Conservation (phyloP, 2,888 invertebrate genomes). For the Agonum fuliginosum region DNA sequence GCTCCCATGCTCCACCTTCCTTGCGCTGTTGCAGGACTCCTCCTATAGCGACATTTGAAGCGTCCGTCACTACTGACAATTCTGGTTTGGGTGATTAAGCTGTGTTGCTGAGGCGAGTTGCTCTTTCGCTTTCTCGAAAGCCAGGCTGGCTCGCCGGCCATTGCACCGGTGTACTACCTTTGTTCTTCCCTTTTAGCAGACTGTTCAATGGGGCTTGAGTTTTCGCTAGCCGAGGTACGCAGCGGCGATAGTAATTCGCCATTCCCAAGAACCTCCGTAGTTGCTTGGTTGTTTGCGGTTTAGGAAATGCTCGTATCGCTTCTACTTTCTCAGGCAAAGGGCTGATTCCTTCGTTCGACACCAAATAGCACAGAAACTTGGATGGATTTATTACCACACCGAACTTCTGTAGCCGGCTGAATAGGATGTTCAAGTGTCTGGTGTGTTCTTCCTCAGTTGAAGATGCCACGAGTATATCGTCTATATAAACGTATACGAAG, state of each 20-base stretch:
- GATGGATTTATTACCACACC: not conserved
- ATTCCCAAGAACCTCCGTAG: constrained; percentile 65
- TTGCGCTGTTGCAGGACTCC: not conserved
- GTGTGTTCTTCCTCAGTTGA: constrained; percentile 59
- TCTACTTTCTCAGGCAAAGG: constrained; percentile 66
- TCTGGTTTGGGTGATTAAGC: constrained; percentile 66
- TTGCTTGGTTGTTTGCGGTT: constrained; percentile 63
- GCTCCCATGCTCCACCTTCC: not conserved
- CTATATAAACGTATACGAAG: constrained; percentile 63
- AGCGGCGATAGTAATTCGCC: constrained; percentile 66
- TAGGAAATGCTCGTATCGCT: constrained; percentile 63
- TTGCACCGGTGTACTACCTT: constrained; percentile 64
- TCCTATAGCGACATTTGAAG: constrained; percentile 63
- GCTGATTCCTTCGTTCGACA: constrained; percentile 65
- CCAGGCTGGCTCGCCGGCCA: constrained; percentile 55
- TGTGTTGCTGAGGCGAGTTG: constrained; percentile 64
- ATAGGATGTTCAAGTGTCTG: constrained; percentile 59
- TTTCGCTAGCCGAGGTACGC: constrained; percentile 65
- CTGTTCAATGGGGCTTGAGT: constrained; percentile 66
- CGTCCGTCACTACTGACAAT: constrained; percentile 66
- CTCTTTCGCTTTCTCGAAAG: constrained; percentile 66
- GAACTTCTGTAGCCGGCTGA: constrained; percentile 63
- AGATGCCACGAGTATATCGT: constrained; percentile 60
- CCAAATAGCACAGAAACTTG: constrained; percentile 62
- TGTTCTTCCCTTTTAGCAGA: constrained; percentile 63